Percentiles rank a stretch among this genome's conserved stretches.
Evolutionary conservation across 2,113 vertebrate genomes (phyloP).

Genomic region (Takifugu flavidus): DNA sequence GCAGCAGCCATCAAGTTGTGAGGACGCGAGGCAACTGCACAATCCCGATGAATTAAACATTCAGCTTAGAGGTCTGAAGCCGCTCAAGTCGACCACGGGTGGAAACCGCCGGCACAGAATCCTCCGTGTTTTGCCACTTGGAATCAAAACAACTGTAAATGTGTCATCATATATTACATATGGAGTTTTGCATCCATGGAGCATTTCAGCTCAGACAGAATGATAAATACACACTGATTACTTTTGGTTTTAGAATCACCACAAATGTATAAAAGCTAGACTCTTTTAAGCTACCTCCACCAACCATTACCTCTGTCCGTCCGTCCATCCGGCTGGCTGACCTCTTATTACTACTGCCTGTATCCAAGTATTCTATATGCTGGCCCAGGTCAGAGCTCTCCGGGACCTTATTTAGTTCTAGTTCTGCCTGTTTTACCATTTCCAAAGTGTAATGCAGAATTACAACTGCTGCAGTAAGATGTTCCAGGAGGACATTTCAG

Average conservation of each 20-base stretch:
- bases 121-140: not conserved
- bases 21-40: not conserved
- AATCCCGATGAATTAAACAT: slow-evolving; percentile 19
- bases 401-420: too few species aligned
- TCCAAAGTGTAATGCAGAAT: not conserved
- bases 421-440: not conserved
- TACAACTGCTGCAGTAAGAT: slow-evolving; percentile 1
- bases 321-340: too few species aligned
- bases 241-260: too few species aligned
- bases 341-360: too few species aligned
- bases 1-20: not conserved
- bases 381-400: too few species aligned
- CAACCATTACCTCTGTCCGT: too few species aligned
- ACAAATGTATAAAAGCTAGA: too few species aligned
- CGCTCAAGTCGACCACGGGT: not conserved
- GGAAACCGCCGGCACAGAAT: not conserved
- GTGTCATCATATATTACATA: not conserved
- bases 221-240: too few species aligned
- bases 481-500: not conserved
- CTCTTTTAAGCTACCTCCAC: too few species aligned
- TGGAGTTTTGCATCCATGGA: too few species aligned
- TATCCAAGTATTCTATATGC: too few species aligned
- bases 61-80: not conserved
- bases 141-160: not conserved
- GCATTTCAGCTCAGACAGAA: too few species aligned